Evolutionary conservation across 2,888 invertebrate genomes (phyloP), one percentile per base, ranked within the genome.

Genomic region (Nebria salina): DNA sequence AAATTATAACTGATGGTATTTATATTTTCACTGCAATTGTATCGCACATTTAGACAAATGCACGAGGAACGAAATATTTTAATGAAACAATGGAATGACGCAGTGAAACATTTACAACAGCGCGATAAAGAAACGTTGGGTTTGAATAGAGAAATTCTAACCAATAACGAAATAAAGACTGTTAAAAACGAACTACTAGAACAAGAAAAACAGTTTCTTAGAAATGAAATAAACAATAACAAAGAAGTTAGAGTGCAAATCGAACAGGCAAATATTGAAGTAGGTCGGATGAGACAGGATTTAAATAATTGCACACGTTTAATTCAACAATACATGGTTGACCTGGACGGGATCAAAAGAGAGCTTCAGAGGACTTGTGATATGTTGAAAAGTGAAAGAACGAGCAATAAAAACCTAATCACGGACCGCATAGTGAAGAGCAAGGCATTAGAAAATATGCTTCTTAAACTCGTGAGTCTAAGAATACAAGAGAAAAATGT

Each of bases 81-180:
- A 89, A 93, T 95, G 86, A 88, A 89, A 1, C 95, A 94, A 85
- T 95, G 95, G 95, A 92, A 94, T 73, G 90, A 91, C 68, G 92
- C 95, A 1, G 93, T 94, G 0, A 91, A 92, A 82, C 93, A 94
- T 85, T 89, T 95, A 84, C 91, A 93, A 26, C 93, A 94, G 85
- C 90, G 94, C 0, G 94, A 95, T 85, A 89, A 89, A 6, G 93
- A 93, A 72, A 94, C 95, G 80, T 89, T 92, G 72, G 85, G 86
- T 15, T 84, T 86, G 86, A 90, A 85, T 87, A 90, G 83, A 90
- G 93, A 89, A 89, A 83, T 86, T 41, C 34, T 83, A 11, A 83
- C 84, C 54, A 81, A 83, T 0, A 85, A 86, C 8, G 86, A 86
- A 25, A 81, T 85, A 8, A 85, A 88, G 0, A 84, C 89, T 82